phyloP scores from a whole-genome alignment of 2,888 invertebrate species.

The Stenurella melanura region DNA sequence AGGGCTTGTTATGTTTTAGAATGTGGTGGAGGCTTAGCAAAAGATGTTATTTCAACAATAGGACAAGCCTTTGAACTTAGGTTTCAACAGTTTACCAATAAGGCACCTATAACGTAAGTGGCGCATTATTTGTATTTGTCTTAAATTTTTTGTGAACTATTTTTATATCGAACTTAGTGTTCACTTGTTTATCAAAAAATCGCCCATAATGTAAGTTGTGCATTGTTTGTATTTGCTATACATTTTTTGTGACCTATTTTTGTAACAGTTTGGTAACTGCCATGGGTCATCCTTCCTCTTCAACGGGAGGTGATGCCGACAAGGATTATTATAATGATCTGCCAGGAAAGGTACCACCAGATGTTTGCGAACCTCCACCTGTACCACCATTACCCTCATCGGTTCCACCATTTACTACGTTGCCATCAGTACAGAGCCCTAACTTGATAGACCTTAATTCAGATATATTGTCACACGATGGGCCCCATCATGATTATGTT shows the following conservation, averaged over 20 bases:
- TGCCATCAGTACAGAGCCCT: conserved; percentile 72
- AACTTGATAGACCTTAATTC: conserved; percentile 83
- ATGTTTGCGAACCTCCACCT: conserved; percentile 79
- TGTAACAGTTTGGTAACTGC: conserved; percentile 55
- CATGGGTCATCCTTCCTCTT: conserved; percentile 61
- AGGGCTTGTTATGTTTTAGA: conserved; percentile 97
- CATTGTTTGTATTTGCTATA: conserved; percentile 43
- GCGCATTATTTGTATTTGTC: conserved; percentile 46
- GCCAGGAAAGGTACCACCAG: conserved; percentile 94
- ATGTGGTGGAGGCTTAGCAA: conserved; percentile 94
- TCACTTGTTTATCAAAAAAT: conserved; percentile 83
- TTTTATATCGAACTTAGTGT: conserved; percentile 86
- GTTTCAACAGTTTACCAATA: conserved; percentile 86
- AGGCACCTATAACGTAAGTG: conserved; percentile 65
- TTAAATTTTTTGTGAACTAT: conserved; percentile 24
- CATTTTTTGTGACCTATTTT: conserved; percentile 25
- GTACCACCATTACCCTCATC: conserved; percentile 79
- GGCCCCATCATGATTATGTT: conserved; percentile 84
- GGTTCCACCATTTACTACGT: conserved; percentile 77
- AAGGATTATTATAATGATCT: conserved; percentile 98
- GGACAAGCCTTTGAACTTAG: conserved; percentile 98
- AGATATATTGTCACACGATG: conserved; percentile 72
- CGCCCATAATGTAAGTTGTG: conserved; percentile 63
- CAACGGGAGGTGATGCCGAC: conserved; percentile 77
- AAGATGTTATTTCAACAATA: conserved; percentile 97